Evolutionary conservation across 2,797 vertebrate species (phyloP).

Genomic region (Diplodus sargus): DNA sequence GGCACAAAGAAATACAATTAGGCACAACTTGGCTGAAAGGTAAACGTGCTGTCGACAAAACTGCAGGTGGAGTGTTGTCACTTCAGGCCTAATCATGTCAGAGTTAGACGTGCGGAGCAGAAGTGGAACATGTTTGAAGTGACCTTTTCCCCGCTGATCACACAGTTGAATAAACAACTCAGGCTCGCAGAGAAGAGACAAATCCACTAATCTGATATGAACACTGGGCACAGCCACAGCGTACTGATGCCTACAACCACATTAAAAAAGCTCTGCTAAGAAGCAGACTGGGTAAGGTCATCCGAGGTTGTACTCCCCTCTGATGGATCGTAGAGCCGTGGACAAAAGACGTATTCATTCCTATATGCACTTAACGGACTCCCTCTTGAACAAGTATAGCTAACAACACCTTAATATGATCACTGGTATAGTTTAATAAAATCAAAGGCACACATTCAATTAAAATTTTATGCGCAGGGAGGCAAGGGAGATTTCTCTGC

Average conservation of each 20-base stretch:
- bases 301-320: conserved; percentile 14
- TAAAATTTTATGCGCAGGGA: conserved; percentile 8
- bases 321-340: conserved; percentile 5
- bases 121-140: conserved; percentile 41
- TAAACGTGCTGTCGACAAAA: conserved; percentile 27
- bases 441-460: conserved; percentile 33
- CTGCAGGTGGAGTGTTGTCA: conserved; percentile 15
- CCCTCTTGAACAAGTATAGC: not conserved
- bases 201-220: conserved; percentile 48
- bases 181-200: conserved; percentile 48
- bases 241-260: conserved; percentile 28
- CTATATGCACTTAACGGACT: conserved; percentile 5
- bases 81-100: conserved; percentile 49
- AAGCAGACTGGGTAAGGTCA: conserved; percentile 32
- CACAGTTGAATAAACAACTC: conserved; percentile 59
- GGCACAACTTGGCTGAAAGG: conserved; percentile 22
- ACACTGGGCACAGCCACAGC: conserved; percentile 29
- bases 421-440: conserved; percentile 12
- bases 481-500: not conserved
- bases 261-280: conserved; percentile 44
- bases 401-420: conserved; percentile 15
- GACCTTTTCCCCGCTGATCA: conserved; percentile 62
- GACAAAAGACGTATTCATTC: conserved; percentile 19
- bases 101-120: conserved; percentile 24
- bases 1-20: conserved; percentile 35